Evolutionary conservation across 2,113 vertebrate species (phyloP).

Genomic region (Carettochelys insculpta): DNA sequence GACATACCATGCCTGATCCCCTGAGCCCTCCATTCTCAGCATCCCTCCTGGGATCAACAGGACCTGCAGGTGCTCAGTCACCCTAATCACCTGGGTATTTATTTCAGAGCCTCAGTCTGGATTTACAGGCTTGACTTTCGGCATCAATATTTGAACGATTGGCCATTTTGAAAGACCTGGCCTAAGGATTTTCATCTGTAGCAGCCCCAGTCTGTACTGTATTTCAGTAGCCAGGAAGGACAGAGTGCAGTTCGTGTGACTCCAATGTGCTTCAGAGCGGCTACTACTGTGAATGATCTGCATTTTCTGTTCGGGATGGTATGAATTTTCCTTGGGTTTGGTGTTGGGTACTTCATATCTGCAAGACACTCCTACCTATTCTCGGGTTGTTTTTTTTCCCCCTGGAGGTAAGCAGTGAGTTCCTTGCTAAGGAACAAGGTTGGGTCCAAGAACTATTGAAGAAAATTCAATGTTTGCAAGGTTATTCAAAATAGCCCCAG

Average conservation of each 20-base stretch:
- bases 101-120: not conserved
- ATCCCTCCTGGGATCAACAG: not conserved
- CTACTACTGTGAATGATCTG: not conserved
- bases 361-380: not conserved
- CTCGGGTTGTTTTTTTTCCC: not conserved
- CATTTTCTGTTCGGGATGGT: not conserved
- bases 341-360: not conserved
- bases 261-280: not conserved
- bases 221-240: not conserved
- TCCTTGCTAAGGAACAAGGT: not conserved
- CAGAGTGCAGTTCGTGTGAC: not conserved
- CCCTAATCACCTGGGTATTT: not conserved
- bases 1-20: conserved; percentile 1
- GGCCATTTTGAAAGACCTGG: too few species aligned
- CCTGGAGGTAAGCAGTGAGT: not conserved
- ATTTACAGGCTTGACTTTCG: not conserved
- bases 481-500: not conserved
- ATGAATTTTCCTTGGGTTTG: not conserved
- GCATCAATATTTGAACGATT: not conserved
- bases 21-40: not conserved
- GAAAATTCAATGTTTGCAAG: not conserved
- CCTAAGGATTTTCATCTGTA: not conserved
- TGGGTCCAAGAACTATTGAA: not conserved
- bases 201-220: not conserved
- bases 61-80: not conserved